Base-by-base conservation (phyloP, 2,888 invertebrate species). In the Neuroscelio doddi region DNA sequence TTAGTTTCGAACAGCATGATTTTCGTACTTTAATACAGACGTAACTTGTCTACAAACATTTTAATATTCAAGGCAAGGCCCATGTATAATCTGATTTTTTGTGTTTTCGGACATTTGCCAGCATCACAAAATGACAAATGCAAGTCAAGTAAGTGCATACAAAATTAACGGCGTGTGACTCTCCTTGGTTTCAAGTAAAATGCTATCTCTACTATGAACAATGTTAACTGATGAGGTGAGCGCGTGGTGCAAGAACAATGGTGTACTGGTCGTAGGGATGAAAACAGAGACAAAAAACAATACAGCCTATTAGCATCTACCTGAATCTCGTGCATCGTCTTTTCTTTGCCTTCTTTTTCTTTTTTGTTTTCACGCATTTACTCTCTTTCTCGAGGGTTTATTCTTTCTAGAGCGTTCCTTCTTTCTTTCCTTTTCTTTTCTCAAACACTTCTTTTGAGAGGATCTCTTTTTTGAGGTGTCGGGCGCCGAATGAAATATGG, bases 281-380 rank as follows among this genome's bases (percentile, higher is more conserved):
- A 65, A 59, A 65, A 65, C 56, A 56, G 42, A 47, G 68, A 71
- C 70, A 74, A 79, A 74, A 80, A 80, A 80, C 80, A 80, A 80
- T 80, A 68, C 77, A 64, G 58, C 71, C 73, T 73, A 79, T 80
- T 80, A 80, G 78, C 77, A 73, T 79, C 78, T 79, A 80, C 80
- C 80, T 80, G 80, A 59, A 63, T 21, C 39, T 42, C 53, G 68
- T 69, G 68, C 50, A 16, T 55, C 49, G 63, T 52, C 56, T 69
- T 42, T 7, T n/a, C 15, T 7, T 7, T 1, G 15, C 15, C 36
- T n/a, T 62, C 44, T 61, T 38, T 59, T 67, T 56, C 42, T 50
- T 62, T 66, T 27, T 50, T 52, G 36, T 49, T 39, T 62, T 58
- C 63, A 55, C 53, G 44, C 29, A 16, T 52, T 39, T 9, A 14